Evolutionary conservation across 2,797 vertebrate species (phyloP).

Genomic region (Pipistrellus kuhlii): DNA sequence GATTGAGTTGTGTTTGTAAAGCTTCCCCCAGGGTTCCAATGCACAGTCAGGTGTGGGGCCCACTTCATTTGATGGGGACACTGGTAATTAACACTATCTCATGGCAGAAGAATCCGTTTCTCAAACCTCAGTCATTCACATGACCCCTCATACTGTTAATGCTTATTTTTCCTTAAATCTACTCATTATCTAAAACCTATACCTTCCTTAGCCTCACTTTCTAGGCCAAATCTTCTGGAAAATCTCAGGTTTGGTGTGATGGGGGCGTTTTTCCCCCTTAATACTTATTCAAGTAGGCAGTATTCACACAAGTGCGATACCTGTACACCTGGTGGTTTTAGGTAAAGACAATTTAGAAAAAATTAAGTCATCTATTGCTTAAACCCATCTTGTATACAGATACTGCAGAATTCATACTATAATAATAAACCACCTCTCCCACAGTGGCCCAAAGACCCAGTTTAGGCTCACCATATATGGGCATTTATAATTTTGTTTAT

Average conservation of each 20-base stretch:
- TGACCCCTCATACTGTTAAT: neutral
- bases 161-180: slow-evolving; percentile 22
- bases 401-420: neutral
- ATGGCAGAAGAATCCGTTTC: neutral
- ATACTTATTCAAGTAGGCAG: slow-evolving; percentile 60
- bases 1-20: neutral
- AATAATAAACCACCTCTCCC: neutral
- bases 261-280: slow-evolving; percentile 24
- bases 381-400: neutral
- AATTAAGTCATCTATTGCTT: neutral
- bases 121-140: neutral
- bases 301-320: slow-evolving; percentile 20
- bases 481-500: neutral
- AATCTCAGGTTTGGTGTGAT: slow-evolving; percentile 20
- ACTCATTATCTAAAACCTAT: slow-evolving; percentile 7
- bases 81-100: neutral
- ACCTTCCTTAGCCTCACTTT: neutral
- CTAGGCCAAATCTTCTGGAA: neutral
- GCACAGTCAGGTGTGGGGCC: neutral
- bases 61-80: neutral
- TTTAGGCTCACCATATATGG: neutral
- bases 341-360: slow-evolving; percentile 57
- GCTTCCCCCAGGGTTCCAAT: neutral
- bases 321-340: neutral
- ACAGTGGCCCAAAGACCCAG: neutral